Evolutionary conservation across 1,140 invertebrate species (phyloP), one percentile per base, ranked within the genome.

Genomic region (Andrena cerasifolii): DNA sequence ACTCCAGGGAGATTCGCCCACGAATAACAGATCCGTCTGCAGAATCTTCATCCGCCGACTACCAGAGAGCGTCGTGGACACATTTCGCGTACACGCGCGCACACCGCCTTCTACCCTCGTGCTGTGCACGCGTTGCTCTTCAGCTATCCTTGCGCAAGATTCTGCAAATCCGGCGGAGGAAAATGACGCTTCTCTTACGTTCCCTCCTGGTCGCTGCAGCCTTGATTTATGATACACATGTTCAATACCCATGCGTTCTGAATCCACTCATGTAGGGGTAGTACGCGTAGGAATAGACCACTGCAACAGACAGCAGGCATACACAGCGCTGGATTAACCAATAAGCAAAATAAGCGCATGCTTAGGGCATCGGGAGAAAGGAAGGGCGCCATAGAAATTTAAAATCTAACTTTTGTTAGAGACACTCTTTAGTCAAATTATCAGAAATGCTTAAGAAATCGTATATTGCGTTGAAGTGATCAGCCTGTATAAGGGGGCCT

Each of bases 281-380:
- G 51, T 67, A 80, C 49, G 78, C 68, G 47, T 83, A 86, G 1
- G 79, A 70, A 45, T 85, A 87, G 49, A 87, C 68, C 65, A 81
- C 86, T 88, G 86, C 12, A 87, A 84, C 74, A 84, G 16, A 78
- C 10, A 45, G 36, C n/a, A n/a, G n/a, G n/a, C n/a, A n/a, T n/a
- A n/a, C n/a, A n/a, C n/a, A n/a, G n/a, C n/a, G n/a, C n/a, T n/a
- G n/a, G n/a, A 40, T 40, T 40, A 40, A 40, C 10, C 36, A 40
- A 40, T 5, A 5, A 40, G 36, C 3, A 40, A 40, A 40, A 40
- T 40, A 40, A 40, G 36, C n/a, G n/a, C n/a, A n/a, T n/a, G n/a
- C n/a, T n/a, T n/a, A n/a, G n/a, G n/a, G n/a, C n/a, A n/a, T n/a
- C n/a, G n/a, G n/a, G n/a, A n/a, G n/a, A n/a, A n/a, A n/a, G n/a